A percentile compares a stretch with the other conserved stretches of the same genome.
These are phyloP conservation scores for Lochmaea crataegi DNA, from an alignment of 2,888 invertebrate genomes.

Conservation along the genomic window DNA sequence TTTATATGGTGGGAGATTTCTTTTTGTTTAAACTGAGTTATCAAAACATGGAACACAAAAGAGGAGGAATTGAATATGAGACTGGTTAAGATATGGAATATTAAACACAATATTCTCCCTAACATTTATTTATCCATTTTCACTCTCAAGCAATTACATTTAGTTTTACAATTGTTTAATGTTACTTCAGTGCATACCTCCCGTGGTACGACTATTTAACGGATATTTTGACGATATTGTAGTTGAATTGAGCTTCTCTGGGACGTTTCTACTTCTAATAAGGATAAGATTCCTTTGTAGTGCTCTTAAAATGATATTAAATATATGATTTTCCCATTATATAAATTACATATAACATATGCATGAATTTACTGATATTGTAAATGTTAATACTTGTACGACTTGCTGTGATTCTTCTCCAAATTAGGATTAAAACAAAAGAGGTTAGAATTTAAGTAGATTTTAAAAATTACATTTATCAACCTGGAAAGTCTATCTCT, in stretches of 20 bases:
- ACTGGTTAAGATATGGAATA: too few relatives aligned
- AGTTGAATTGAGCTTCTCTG: too few relatives aligned
- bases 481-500: neutral
- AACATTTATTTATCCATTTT: too few relatives aligned
- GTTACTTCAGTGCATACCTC: too few relatives aligned
- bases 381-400: slow-evolving; percentile 47
- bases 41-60: too few relatives aligned
- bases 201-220: too few relatives aligned
- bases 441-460: slow-evolving; percentile 34
- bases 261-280: too few relatives aligned
- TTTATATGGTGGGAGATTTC: slow-evolving; percentile 37
- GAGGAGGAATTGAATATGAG: too few relatives aligned
- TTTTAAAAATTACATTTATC: slow-evolving; percentile 20
- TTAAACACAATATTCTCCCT: too few relatives aligned
- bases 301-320: slow-evolving; percentile 10
- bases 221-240: too few relatives aligned
- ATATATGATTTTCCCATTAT: slow-evolving; percentile 35
- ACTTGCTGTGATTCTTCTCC: slow-evolving; percentile 55
- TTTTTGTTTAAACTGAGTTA: neutral
- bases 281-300: neutral
- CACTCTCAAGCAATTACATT: too few relatives aligned
- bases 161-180: too few relatives aligned
- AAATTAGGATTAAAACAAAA: slow-evolving; percentile 24
- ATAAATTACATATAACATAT: slow-evolving; percentile 37
- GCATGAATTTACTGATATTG: slow-evolving; percentile 46